Conservation (phyloP, 2,888 invertebrate genomes). For the Danaus chrysippus region DNA sequence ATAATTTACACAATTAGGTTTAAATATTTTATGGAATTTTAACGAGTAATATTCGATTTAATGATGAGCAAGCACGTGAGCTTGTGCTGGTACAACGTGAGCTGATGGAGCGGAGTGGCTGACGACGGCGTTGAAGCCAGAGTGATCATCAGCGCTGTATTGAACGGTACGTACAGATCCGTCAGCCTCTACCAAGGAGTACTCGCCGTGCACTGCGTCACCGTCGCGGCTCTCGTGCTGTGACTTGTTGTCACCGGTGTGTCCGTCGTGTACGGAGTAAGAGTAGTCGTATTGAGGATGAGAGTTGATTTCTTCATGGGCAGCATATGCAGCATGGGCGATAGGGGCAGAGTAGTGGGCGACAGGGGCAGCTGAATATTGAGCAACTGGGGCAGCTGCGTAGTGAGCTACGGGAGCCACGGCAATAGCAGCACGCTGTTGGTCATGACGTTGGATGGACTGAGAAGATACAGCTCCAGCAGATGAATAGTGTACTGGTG, state of each 20-base stretch:
- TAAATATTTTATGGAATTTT: too few relatives aligned
- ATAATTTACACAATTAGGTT: too few relatives aligned
- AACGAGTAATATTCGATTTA: too few relatives aligned
- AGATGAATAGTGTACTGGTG: slow-evolving; percentile 27
- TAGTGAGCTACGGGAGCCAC: slow-evolving; percentile 27
- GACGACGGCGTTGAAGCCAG: slow-evolving; percentile 48
- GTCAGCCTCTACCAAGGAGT: slow-evolving; percentile 69
- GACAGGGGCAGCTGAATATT: slow-evolving; percentile 36
- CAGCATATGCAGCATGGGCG: slow-evolving; percentile 37
- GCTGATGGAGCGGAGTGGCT: slow-evolving; percentile 37
- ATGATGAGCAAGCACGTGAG: slow-evolving; percentile 18
- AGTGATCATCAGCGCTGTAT: slow-evolving; percentile 68
- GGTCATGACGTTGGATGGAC: too few relatives aligned
- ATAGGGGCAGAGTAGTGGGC: slow-evolving; percentile 30
- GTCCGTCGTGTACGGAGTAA: slow-evolving; percentile 78
- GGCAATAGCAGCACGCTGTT: slow-evolving; percentile 39
- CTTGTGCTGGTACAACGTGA: slow-evolving; percentile 29
- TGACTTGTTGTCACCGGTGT: slow-evolving; percentile 79
- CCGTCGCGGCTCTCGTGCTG: slow-evolving; percentile 80
- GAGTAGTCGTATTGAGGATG: slow-evolving; percentile 79
- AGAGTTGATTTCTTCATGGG: slow-evolving; percentile 12
- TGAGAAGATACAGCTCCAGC: too few relatives aligned
- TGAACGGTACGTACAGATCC: slow-evolving; percentile 68
- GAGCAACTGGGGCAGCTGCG: slow-evolving; percentile 37
- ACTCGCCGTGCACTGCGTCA: slow-evolving; percentile 79